Base-by-base conservation (phyloP, 2,888 invertebrate species). In the Heliconius aoede region DNA sequence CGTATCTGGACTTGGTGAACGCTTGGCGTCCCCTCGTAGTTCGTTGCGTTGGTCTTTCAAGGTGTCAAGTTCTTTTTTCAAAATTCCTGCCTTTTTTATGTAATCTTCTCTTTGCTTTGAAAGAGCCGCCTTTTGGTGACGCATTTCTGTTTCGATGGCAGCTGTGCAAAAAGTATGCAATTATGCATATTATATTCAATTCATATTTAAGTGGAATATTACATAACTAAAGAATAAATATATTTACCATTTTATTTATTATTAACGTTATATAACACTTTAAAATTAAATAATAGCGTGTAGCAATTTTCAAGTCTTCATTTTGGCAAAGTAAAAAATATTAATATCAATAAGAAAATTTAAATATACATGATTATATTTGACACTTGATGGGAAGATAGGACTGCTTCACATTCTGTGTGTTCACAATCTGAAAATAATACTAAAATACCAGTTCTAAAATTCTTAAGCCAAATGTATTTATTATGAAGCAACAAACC, bases 41-140 rank as follows among this genome's bases (percentile, higher is more conserved):
- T 97, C 97, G 80, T 96, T 96, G 79, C 97, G 96, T 86, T 98
- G 98, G 73, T 96, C 96, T 84, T 97, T 96, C 58, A 98, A 91
- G 68, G 97, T 96, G 84, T 97, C 97, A 83, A 98, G 92, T 89
- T 98, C 97, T 81, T 97, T 96, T 84, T 97, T 96, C 75, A 98
- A 92, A 60, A 96, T 95, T 4, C 94, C 90, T 0, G 96, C 96
- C 89, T 97, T 97, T 88, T 96, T 96, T 79, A 97, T 95, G 89
- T 98, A 98, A 84, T 97, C 97, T 86, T 97, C 97, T 18, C 97
- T 96, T 86, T 98, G 97, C 84, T 96, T 97, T 32, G 96, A 95
- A 81, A 98, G 90, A 76, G 97, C 97, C 11, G 97, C 97, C 87
- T 97, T 97, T 89, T 98, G 97, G 83, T 97, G 97, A 84, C 97